These are phyloP conservation scores for Lepidostoma basale DNA, from an alignment of 1,140 invertebrate genomes.

Conservation along the genomic window DNA sequence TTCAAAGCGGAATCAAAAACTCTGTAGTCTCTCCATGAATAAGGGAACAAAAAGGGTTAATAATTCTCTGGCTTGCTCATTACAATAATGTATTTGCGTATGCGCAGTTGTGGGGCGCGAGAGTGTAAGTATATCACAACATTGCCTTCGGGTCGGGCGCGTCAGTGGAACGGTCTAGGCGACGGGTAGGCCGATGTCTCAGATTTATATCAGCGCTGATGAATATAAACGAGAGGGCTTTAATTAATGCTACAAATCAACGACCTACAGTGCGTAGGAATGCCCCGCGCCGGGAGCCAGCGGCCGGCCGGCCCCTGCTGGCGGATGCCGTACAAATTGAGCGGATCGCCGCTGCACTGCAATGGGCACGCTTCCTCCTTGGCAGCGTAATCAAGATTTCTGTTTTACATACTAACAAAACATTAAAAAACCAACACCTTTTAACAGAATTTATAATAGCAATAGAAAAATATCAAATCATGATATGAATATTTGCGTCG, in stretches of 20 bases:
- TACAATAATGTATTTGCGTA: constrained; percentile 11
- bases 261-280: neutral
- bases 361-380: neutral
- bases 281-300: neutral
- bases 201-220: constrained; percentile 18
- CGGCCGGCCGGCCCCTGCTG: neutral
- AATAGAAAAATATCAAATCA: too few species aligned
- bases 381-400: too few species aligned
- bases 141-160: constrained; percentile 5
- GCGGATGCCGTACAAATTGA: constrained; percentile 10
- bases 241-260: constrained; percentile 13
- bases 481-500: too few species aligned
- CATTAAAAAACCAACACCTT: too few species aligned
- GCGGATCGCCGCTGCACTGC: constrained; percentile 1
- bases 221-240: constrained; percentile 4
- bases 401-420: too few species aligned
- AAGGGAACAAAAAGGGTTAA: neutral
- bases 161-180: neutral
- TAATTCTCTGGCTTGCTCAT: neutral
- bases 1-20: too few species aligned
- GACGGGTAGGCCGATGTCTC: neutral
- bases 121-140: neutral
- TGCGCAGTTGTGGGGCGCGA: too few species aligned
- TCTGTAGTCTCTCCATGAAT: too few species aligned
- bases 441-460: too few species aligned